phyloP scores from a whole-genome alignment of 2,797 vertebrate species.

The Rhadinocentrus ornatus region DNA sequence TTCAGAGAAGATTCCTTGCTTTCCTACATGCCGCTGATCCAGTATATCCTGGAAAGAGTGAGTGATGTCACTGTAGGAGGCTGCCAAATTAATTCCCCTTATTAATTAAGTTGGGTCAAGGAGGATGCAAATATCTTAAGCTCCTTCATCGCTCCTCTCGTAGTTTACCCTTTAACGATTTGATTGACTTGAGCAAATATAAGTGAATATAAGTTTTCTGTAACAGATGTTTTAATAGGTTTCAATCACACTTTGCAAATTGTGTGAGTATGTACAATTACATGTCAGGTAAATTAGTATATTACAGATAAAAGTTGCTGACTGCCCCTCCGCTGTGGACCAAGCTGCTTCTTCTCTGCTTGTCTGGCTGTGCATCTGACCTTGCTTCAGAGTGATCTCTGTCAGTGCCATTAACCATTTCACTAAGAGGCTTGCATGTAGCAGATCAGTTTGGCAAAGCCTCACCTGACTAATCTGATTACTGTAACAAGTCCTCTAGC shows the following conservation, averaged over 20 bases:
- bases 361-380: conserved; percentile 52
- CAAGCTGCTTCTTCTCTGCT: conserved; percentile 28
- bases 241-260: conserved; percentile 1
- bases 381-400: conserved; percentile 74
- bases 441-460: conserved; percentile 80
- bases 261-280: conserved; percentile 14
- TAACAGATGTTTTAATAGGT: conserved; percentile 10
- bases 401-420: conserved; percentile 61
- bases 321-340: conserved; percentile 13
- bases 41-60: conserved; percentile 29
- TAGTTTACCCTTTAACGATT: conserved; percentile 11
- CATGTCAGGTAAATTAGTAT: background rate
- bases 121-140: conserved; percentile 51
- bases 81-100: conserved; percentile 43
- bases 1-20: conserved; percentile 23
- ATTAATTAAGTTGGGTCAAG: conserved; percentile 44
- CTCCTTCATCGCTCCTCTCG: conserved; percentile 37
- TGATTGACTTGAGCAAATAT: conserved; percentile 51
- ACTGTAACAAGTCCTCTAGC: conserved; percentile 73
- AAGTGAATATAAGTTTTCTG: conserved; percentile 31
- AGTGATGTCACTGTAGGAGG: conserved; percentile 45
- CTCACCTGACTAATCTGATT: conserved; percentile 85
- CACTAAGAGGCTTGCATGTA: conserved; percentile 81
- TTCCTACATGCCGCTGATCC: conserved; percentile 7
- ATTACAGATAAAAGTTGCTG: conserved; percentile 1